Evolutionary conservation across 2,797 vertebrate genomes (phyloP), one percentile per base, ranked within the genome.

Genomic region (Phaenicophaeus curvirostris): DNA sequence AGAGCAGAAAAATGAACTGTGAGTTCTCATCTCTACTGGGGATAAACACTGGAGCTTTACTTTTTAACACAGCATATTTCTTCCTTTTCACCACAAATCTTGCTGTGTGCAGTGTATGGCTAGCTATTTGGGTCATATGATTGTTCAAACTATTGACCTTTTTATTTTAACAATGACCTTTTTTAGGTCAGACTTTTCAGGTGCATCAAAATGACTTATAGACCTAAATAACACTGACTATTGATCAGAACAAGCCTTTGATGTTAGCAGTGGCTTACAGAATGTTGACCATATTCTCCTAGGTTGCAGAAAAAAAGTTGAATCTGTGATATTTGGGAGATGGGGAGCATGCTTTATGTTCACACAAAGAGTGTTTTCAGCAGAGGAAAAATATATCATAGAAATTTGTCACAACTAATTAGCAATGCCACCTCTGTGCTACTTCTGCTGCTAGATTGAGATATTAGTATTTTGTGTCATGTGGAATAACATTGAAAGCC

Each of bases 111-210:
- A 44, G 50, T 27, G 4, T 85, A 77, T 63, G 30, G 28, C 13
- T 18, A 67, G 28, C 12, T 77, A 17, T 74, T 81, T 71, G 35
- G 35, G 54, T 31, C 9, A 16, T 14, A 23, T 17, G 31, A 55
- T 27, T 48, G 8, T 74, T 82, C 53, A 72, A 74, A 75, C 4
- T n/a, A 67, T 25, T 17, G 55, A 4, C 4, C 10, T 76, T 92
- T 79, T 83, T 69, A 35, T 67, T 89, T 76, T 55, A 78, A 48
- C 15, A 50, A 58, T 19, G 13, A 11, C 16, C 21, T 58, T 65
- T 68, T 85, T 73, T 58, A 76, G 11, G 44, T 63, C 42, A 89
- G 62, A 71, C 9, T 46, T 62, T 82, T 85, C 53, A 88, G 81
- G 76, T 53, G 3, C 23, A 50, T 78, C 27, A 81, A 39, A 77